Evolutionary conservation across 2,888 invertebrate genomes (phyloP).

Genomic region (Tridacna crocea): DNA sequence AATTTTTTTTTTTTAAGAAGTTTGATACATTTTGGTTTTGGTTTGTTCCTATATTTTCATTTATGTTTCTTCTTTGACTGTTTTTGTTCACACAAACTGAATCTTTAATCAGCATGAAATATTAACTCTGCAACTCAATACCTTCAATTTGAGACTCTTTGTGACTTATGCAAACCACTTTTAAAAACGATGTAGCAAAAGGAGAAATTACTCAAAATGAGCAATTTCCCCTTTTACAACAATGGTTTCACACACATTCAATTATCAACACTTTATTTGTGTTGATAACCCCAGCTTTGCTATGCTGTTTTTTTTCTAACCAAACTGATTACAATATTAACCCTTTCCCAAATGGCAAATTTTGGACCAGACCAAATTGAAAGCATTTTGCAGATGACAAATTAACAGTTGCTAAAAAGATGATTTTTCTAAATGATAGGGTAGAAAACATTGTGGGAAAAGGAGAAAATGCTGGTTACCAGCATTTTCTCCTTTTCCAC

Average conservation of each 20-base stretch:
- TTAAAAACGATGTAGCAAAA: background rate
- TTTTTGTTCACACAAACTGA: too few relatives aligned
- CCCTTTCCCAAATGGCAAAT: background rate
- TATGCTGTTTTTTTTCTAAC: too few relatives aligned
- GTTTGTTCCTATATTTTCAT: too few relatives aligned
- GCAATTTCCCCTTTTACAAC: background rate
- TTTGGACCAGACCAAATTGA: background rate
- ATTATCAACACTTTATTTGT: too few relatives aligned
- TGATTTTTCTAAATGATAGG: background rate
- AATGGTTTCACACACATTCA: background rate
- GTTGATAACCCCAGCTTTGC: too few relatives aligned
- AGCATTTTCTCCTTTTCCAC: background rate
- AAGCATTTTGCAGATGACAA: background rate
- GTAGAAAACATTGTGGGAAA: background rate
- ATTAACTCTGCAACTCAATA: too few relatives aligned
- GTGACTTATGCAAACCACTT: background rate
- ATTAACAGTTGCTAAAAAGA: background rate
- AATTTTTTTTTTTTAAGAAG: too few relatives aligned
- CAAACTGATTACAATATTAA: too few relatives aligned
- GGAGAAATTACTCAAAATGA: background rate
- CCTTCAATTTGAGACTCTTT: too few relatives aligned
- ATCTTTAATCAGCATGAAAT: too few relatives aligned
- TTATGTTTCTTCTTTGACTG: too few relatives aligned
- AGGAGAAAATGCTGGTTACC: background rate
- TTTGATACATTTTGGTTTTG: too few relatives aligned